Percentiles rank a stretch among this genome's conserved stretches.
Conservation (phyloP, 2,888 invertebrate genomes). For the Xylota segnis region DNA sequence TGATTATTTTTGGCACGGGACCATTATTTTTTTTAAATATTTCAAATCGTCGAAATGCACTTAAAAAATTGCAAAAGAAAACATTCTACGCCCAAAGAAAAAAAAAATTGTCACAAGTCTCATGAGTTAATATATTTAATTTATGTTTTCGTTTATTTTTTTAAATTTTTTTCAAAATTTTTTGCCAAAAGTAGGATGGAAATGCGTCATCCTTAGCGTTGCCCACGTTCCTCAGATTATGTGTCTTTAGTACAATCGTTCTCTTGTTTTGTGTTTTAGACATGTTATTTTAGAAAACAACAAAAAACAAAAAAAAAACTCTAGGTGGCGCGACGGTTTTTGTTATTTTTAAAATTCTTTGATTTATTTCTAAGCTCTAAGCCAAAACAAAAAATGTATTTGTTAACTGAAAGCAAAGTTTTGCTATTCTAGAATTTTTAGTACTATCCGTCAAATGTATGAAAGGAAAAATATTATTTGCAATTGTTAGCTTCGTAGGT, state of each 20-base stretch:
- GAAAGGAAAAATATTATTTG: too few relatives aligned
- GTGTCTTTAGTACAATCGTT: neutral
- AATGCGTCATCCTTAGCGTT: conserved; percentile 30
- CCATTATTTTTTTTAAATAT: neutral
- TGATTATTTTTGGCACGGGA: neutral
- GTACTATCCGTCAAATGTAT: too few relatives aligned
- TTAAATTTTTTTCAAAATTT: conserved; percentile 19
- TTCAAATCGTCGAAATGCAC: neutral
- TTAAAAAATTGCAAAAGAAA: neutral
- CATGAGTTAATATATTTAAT: neutral
- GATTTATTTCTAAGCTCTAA: neutral
- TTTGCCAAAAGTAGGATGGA: conserved; percentile 30
- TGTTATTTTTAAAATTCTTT: neutral
- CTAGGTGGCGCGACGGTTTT: conserved; percentile 13
- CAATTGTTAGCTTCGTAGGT: too few relatives aligned
- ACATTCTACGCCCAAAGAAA: neutral
- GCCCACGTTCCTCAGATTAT: conserved; percentile 2
- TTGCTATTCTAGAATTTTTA: neutral
- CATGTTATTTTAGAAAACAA: conserved; percentile 7
- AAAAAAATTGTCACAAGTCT: neutral
- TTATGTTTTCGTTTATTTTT: neutral
- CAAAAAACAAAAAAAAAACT: neutral
- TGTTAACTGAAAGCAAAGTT: neutral
- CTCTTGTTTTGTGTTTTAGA: neutral
- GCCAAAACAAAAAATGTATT: neutral